Evolutionary conservation across 2,888 invertebrate species (phyloP).

Genomic region (Heterodera filipjevi): DNA sequence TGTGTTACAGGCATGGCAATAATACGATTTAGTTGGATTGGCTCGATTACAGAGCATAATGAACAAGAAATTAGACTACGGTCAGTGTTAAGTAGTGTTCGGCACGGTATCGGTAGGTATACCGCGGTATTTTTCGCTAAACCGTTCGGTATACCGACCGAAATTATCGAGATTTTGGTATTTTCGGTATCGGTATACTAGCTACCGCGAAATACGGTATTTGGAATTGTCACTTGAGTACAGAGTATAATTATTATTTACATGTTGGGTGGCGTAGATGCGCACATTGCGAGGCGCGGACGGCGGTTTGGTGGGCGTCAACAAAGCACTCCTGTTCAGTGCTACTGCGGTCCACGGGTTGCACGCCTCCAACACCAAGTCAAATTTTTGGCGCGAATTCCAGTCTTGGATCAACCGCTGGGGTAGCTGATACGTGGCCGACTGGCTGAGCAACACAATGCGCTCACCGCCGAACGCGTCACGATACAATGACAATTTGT

Average conservation of each 20-base stretch:
- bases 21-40: too few relatives aligned
- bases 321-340: slow-evolving; percentile 53
- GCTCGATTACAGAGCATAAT: too few relatives aligned
- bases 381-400: slow-evolving; percentile 60
- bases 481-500: slow-evolving; percentile 32
- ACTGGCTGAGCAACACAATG: slow-evolving; percentile 46
- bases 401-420: slow-evolving; percentile 51
- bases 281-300: slow-evolving; percentile 50
- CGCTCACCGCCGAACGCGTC: slow-evolving; percentile 46
- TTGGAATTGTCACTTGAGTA: background rate
- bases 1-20: too few relatives aligned
- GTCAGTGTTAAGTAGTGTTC: too few relatives aligned
- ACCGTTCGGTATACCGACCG: too few relatives aligned
- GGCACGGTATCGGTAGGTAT: too few relatives aligned
- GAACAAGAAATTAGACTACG: too few relatives aligned
- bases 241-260: background rate
- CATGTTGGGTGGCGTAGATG: slow-evolving; percentile 62
- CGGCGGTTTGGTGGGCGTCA: slow-evolving; percentile 63
- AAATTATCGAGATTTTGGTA: too few relatives aligned
- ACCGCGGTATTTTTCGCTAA: too few relatives aligned
- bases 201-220: too few relatives aligned
- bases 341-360: slow-evolving; percentile 54
- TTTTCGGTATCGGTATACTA: too few relatives aligned
- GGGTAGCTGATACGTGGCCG: slow-evolving; percentile 49
- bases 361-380: slow-evolving; percentile 54